Evolutionary conservation across 1,140 invertebrate species (phyloP).

Genomic region (Asbolus verrucosus): DNA sequence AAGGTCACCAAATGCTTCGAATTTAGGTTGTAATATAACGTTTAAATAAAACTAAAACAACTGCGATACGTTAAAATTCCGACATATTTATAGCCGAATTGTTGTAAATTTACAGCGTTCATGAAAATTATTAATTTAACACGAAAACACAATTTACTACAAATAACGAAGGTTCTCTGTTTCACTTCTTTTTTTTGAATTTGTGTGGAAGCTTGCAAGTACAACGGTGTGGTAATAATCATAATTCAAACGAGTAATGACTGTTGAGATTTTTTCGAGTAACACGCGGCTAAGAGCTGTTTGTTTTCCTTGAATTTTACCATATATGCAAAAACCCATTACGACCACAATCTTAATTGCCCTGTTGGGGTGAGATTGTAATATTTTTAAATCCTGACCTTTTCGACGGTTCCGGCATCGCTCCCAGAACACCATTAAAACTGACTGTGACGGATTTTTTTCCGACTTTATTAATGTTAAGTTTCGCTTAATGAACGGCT

Average conservation of each 20-base stretch:
- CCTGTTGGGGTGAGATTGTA: conserved; percentile 11
- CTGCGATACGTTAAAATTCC: not conserved
- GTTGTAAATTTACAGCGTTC: no score
- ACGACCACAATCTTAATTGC: conserved; percentile 5
- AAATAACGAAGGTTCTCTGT: no score
- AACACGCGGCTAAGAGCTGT: not conserved
- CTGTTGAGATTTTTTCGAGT: not conserved
- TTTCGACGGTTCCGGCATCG: conserved; percentile 7
- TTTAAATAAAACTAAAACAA: no score
- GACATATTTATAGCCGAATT: not conserved
- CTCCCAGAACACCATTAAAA: not conserved
- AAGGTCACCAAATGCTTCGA: no score
- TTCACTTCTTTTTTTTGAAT: no score
- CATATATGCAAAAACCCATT: conserved; percentile 34
- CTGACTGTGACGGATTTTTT: not conserved
- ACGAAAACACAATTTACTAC: no score
- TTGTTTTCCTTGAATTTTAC: conserved; percentile 26
- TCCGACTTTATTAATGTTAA: no score
- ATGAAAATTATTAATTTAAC: no score
- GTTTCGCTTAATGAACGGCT: no score
- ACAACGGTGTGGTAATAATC: not conserved
- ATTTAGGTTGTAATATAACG: no score
- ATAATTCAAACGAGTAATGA: conserved; percentile 11
- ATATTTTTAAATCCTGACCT: not conserved
- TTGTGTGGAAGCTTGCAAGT: no score